Evolutionary conservation across 2,113 vertebrate species (phyloP).

Genomic region (Lophura nycthemera): DNA sequence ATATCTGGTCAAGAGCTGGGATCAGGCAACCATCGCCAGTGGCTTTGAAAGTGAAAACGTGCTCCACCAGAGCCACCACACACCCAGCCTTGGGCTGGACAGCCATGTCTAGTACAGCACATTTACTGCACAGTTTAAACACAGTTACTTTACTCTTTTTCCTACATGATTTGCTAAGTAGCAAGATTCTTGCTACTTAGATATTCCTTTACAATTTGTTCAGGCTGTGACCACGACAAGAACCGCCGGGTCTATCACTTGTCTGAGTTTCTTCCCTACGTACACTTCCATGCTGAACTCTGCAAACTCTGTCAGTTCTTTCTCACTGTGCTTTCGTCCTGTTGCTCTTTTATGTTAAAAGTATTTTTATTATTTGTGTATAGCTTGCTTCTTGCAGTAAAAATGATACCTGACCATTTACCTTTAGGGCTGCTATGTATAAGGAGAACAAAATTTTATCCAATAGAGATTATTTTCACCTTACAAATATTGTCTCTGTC

Average conservation of each 20-base stretch:
- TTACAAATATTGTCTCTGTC: neutral
- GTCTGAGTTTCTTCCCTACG: neutral
- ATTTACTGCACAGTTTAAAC: neutral
- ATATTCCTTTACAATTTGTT: rapidly evolving
- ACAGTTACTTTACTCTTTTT: neutral
- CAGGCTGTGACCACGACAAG: neutral
- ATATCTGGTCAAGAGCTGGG: neutral
- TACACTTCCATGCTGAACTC: neutral
- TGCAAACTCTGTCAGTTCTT: neutral
- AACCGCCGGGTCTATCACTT: neutral
- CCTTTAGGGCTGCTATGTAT: neutral
- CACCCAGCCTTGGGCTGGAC: neutral
- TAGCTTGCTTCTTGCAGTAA: neutral
- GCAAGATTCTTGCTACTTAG: neutral
- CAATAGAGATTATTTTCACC: neutral
- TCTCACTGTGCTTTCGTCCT: neutral
- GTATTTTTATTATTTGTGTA: neutral
- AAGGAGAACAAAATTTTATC: neutral
- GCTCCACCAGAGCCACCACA: neutral
- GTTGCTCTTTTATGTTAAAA: neutral
- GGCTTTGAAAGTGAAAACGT: neutral
- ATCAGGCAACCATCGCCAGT: rapidly evolving
- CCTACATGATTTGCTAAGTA: neutral
- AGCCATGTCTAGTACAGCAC: neutral
- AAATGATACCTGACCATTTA: neutral